A percentile compares a stretch with the other conserved stretches of the same genome.
phyloP scores from a whole-genome alignment of 2,888 invertebrate species.

The Diplazon laetatorius region DNA sequence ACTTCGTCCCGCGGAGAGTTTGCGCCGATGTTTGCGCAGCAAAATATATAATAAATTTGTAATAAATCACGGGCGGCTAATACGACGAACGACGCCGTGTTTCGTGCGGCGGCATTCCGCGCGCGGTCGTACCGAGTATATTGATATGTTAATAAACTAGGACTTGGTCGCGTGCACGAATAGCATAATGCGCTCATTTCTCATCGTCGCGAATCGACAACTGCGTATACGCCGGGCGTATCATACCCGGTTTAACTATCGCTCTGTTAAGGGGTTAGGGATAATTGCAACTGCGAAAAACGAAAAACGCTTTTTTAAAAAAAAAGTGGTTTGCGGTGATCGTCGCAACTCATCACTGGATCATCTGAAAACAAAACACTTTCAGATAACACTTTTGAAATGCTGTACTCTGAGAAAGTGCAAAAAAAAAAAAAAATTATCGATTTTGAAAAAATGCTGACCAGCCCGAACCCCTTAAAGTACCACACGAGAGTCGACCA shows the following conservation, averaged over 20 bases:
- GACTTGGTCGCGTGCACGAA: conserved; percentile 51
- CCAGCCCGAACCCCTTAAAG: too few species aligned
- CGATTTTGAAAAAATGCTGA: too few species aligned
- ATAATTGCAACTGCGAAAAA: too few species aligned
- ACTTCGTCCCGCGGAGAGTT: not conserved
- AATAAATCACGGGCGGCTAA: conserved; percentile 43
- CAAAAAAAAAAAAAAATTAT: too few species aligned
- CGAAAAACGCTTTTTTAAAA: too few species aligned
- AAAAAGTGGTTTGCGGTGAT: too few species aligned
- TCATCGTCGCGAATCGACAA: conserved; percentile 30
- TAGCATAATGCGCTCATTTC: conserved; percentile 48
- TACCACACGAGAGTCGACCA: too few species aligned
- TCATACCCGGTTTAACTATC: not conserved
- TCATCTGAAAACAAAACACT: too few species aligned
- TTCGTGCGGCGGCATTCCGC: conserved; percentile 56
- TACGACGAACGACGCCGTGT: conserved; percentile 19
- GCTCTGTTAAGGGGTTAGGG: too few species aligned
- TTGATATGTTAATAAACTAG: conserved; percentile 59
- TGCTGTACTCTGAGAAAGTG: too few species aligned
- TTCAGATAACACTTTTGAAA: too few species aligned
- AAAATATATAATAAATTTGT: conserved; percentile 61
- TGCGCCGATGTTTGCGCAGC: conserved; percentile 18
- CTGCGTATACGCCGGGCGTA: conserved; percentile 30
- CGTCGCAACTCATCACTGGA: too few species aligned
- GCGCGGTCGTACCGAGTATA: conserved; percentile 43